Base-by-base conservation (phyloP, 2,113 vertebrate genomes). In the Alaudala cheleensis region DNA sequence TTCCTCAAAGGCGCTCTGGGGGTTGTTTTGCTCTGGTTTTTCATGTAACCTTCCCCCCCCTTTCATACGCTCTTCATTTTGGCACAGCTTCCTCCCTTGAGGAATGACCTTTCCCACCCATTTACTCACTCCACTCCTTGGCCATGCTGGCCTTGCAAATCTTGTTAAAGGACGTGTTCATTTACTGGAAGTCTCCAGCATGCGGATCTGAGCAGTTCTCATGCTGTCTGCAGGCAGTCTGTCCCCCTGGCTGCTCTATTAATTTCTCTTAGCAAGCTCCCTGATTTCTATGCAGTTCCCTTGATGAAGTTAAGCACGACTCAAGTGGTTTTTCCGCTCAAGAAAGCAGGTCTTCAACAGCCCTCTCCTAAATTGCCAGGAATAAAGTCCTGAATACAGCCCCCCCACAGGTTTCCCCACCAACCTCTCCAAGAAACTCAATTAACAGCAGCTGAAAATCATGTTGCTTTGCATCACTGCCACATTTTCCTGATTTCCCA, bases 101-200 rank as follows among this genome's bases (percentile, higher is more conserved):
- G 76, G 62, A 69, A 77, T 83, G 40, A 58, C 67, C 80, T 95
- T 91, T 77, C 67, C 54, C 45, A 77, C 64, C 29, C 12, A 2
- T 77, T 86, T 5, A 3, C 45, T 56, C 4, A 3, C 57, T 90
- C 42, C 0, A 1, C 56, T 95, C 60, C 65, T 70, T 22, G 7
- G 67, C 62, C 19, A 4, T 1, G 2, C n/a, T 65, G 62, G 58
- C 58, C 76, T 66, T 69, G 71, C 74, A 95, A 90, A 95, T 93
- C 93, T 95, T 15, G 9, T 96, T 95, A 95, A 61, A 83, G 76
- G 76, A 86, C 3, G 0, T 3, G 2, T 90, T 95, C 86, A 86
- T 96, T 96, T 95, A 95, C 91, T 88, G 93, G 71, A 96, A 96
- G 83, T 92, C 91, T 92, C 94, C 82, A 19, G 71, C 89, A 88